Evolutionary conservation across 1,140 invertebrate genomes (phyloP).

Genomic region (Phortica variegata): DNA sequence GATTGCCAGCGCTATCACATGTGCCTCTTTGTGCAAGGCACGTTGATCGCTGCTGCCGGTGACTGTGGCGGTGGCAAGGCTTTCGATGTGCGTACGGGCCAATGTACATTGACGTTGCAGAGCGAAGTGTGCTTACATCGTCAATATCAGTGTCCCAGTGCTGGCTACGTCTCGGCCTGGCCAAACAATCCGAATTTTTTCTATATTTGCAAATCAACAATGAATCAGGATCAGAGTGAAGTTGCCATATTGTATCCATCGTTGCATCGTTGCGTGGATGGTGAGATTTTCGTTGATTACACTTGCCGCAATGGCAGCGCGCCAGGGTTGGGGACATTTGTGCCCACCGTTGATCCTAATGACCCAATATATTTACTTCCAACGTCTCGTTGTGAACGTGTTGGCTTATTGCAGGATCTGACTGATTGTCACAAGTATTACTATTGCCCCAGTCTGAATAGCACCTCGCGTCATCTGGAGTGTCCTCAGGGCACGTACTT

Average conservation of each 20-base stretch:
- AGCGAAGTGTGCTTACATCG: slow-evolving; percentile 31
- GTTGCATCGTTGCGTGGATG: slow-evolving; percentile 48
- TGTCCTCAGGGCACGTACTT: slow-evolving; percentile 43
- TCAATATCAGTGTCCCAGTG: slow-evolving; percentile 40
- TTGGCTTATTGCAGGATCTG: slow-evolving; percentile 35
- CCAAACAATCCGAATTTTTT: slow-evolving; percentile 51
- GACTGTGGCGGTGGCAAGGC: slow-evolving; percentile 47
- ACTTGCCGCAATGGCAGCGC: slow-evolving; percentile 24
- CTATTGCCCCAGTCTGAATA: slow-evolving; percentile 42
- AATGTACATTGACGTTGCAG: slow-evolving; percentile 40
- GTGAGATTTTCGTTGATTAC: slow-evolving; percentile 42
- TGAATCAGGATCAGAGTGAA: slow-evolving; percentile 45
- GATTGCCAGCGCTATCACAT: slow-evolving; percentile 57
- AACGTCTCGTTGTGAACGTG: slow-evolving; percentile 26
- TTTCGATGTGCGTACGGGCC: slow-evolving; percentile 41
- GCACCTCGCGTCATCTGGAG: slow-evolving; percentile 26
- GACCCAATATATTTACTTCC: slow-evolving; percentile 24
- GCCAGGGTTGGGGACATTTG: neutral
- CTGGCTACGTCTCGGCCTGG: slow-evolving; percentile 46
- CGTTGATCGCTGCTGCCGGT: slow-evolving; percentile 39
- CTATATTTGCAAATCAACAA: slow-evolving; percentile 53
- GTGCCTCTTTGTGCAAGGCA: slow-evolving; percentile 47
- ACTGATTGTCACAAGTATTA: slow-evolving; percentile 45
- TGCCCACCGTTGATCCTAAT: slow-evolving; percentile 20
- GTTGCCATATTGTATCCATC: slow-evolving; percentile 46